These are phyloP conservation scores for Palythoa heliodiscus DNA, from an alignment of 92 coral and sea anemone genomes.

Conservation along the genomic window DNA sequence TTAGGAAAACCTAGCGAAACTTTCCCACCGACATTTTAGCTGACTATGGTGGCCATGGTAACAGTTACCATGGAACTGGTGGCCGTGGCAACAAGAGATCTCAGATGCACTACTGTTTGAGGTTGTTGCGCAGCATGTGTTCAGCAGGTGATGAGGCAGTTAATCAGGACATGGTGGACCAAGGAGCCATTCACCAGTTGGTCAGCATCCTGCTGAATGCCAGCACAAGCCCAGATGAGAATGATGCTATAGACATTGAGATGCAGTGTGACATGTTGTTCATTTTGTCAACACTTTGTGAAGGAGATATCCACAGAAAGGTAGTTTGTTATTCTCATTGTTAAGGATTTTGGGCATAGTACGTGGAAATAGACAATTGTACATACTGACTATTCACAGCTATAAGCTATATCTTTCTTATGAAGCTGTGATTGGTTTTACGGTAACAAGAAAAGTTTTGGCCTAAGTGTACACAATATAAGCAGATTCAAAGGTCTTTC, in stretches of 20 bases:
- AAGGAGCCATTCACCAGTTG: conserved; percentile 91
- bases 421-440: too few relatives aligned
- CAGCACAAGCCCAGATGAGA: conserved; percentile 93
- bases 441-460: too few relatives aligned
- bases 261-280: conserved; percentile 99
- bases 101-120: conserved; percentile 95
- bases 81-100: conserved; percentile 99
- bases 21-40: conserved; percentile 44
- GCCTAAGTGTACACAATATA: too few relatives aligned
- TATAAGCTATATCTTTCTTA: not conserved
- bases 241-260: conserved; percentile 87
- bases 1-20: not conserved
- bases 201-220: conserved; percentile 92
- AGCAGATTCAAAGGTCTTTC: too few relatives aligned
- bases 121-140: conserved; percentile 88
- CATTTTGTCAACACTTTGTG: conserved; percentile 87
- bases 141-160: conserved; percentile 92
- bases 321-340: conserved; percentile 39
- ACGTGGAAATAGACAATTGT: not conserved
- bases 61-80: conserved; percentile 96
- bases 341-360: not conserved
- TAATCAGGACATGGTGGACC: conserved; percentile 93
- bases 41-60: conserved; percentile 99
- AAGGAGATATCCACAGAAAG: conserved; percentile 91
- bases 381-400: not conserved